A percentile compares a stretch with the other conserved stretches of the same genome.
Evolutionary conservation across 2,113 vertebrate species (phyloP).

Genomic region (Orcinus orca): DNA sequence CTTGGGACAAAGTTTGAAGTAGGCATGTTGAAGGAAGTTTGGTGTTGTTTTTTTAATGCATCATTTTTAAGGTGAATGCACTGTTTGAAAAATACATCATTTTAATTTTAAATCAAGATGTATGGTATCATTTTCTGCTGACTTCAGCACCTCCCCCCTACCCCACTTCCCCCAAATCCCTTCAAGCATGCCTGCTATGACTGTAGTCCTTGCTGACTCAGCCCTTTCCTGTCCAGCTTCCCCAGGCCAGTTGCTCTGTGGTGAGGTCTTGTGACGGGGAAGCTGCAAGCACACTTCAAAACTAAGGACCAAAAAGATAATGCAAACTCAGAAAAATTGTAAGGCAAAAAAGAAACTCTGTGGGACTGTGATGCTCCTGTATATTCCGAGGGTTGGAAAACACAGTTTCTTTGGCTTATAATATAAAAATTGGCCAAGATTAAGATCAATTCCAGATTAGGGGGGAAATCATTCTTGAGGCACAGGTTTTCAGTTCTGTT

Average conservation of each 20-base stretch:
- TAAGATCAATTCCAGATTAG: neutral
- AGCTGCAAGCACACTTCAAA: neutral
- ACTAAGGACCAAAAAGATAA: neutral
- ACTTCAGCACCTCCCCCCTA: neutral
- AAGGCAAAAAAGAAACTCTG: neutral
- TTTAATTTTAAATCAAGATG: slow-evolving; percentile 41
- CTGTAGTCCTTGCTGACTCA: slow-evolving; percentile 28
- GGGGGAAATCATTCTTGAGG: neutral
- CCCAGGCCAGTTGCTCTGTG: neutral
- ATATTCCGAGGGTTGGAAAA: neutral
- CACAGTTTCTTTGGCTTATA: neutral
- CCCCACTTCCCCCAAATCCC: neutral
- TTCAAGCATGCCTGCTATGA: neutral
- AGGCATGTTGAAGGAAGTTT: neutral
- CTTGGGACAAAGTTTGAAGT: neutral
- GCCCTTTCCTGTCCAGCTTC: neutral
- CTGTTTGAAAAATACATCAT: neutral
- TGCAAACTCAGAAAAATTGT: neutral
- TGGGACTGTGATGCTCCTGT: neutral
- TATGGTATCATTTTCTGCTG: slow-evolving; percentile 53
- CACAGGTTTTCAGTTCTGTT: neutral
- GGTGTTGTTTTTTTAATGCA: neutral
- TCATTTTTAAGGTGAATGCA: neutral
- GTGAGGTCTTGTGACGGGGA: slow-evolving; percentile 6
- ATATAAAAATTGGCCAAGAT: neutral